These are phyloP conservation scores for Peromyscus polionotus DNA, from an alignment of 2,113 vertebrate species.

Conservation along the genomic window DNA sequence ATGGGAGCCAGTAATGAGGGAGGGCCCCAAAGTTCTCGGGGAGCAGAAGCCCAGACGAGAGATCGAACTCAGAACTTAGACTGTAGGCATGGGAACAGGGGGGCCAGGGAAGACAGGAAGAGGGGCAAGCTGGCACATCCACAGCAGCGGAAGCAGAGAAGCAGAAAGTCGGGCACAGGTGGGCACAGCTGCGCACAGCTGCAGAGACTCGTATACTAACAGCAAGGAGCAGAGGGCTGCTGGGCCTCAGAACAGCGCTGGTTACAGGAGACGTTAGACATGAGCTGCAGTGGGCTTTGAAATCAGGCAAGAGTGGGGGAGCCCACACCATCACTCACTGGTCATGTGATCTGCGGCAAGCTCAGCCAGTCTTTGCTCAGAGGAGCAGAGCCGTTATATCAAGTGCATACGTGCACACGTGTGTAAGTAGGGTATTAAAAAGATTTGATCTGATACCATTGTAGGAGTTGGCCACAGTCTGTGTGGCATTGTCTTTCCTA, in stretches of 20 bases:
- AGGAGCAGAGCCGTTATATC: not conserved
- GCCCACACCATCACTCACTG: fast-evolving
- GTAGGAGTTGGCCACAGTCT: not conserved
- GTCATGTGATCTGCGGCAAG: not conserved
- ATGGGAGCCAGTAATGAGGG: not conserved
- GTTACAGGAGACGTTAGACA: not conserved
- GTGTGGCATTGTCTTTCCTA: not conserved
- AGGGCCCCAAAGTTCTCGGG: not conserved
- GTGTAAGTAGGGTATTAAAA: not conserved
- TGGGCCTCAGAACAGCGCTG: not conserved
- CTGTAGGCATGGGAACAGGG: no score
- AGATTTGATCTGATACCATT: not conserved
- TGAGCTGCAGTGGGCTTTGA: not conserved
- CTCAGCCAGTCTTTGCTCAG: not conserved
- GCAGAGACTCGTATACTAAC: not conserved
- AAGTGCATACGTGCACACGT: not conserved
- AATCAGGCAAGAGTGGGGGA: not conserved
- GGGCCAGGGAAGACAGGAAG: not conserved
- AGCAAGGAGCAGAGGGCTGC: not conserved
- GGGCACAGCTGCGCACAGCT: no score
- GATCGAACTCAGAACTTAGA: not conserved
- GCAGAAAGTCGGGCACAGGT: fast-evolving
- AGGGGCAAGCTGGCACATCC: fast-evolving
- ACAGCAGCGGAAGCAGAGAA: not conserved
- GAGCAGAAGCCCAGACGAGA: not conserved